These are phyloP conservation scores for Hypsopygia costalis DNA, from an alignment of 2,888 invertebrate genomes.

Conservation along the genomic window DNA sequence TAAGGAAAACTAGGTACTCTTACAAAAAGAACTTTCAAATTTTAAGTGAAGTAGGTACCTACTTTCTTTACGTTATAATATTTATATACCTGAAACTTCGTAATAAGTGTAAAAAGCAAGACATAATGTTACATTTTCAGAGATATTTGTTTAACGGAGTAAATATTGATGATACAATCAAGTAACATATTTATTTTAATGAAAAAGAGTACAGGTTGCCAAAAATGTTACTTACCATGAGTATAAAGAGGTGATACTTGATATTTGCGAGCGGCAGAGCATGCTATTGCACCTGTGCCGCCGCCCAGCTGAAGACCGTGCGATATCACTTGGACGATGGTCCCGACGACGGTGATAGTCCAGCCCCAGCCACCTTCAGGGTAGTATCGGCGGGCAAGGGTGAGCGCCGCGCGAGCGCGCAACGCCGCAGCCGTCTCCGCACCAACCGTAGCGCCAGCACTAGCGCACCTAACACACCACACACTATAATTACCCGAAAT, in stretches of 20 bases:
- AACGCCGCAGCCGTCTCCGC: conserved; percentile 69
- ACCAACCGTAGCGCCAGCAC: conserved; percentile 69
- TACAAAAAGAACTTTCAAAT: too few species aligned
- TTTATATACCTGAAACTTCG: too few species aligned
- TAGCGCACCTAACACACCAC: conserved; percentile 72
- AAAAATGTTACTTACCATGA: conserved; percentile 74
- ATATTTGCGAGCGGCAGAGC: conserved; percentile 82
- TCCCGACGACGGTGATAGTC: conserved; percentile 87
- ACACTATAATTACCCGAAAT: conserved; percentile 30
- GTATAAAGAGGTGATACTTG: conserved; percentile 82
- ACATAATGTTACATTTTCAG: too few species aligned
- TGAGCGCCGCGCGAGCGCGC: conserved; percentile 82
- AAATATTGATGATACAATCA: too few species aligned
- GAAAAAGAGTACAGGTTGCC: too few species aligned
- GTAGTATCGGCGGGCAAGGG: conserved; percentile 88
- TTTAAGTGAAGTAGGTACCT: too few species aligned
- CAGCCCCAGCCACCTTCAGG: conserved; percentile 95
- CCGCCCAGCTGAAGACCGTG: conserved; percentile 89
- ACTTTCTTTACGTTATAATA: too few species aligned
- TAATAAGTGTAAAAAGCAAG: too few species aligned
- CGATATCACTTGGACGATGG: conserved; percentile 86
- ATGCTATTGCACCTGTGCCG: conserved; percentile 82
- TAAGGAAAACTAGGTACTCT: too few species aligned
- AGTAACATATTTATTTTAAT: too few species aligned
- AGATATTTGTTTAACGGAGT: too few species aligned